Percentiles rank a stretch among this genome's conserved stretches.
Conservation (phyloP, 1,140 invertebrate genomes). For the Drosophila ananassae region DNA sequence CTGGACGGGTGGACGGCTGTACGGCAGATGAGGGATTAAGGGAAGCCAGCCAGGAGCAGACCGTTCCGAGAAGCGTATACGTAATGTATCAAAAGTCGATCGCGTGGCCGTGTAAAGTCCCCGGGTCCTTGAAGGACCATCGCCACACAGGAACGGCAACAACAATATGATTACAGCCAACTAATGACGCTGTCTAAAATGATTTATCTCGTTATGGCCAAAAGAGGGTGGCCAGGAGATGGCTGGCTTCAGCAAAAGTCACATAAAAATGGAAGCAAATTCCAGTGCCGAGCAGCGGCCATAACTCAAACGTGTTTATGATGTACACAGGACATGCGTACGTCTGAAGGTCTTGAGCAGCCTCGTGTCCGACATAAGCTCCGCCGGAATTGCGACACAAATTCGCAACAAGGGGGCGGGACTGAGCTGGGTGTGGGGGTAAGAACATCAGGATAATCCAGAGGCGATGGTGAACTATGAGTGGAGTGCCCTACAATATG, state of each 20-base stretch:
- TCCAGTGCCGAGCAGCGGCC: slow-evolving; percentile 24
- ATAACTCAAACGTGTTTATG: slow-evolving; percentile 80
- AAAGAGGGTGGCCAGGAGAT: not conserved
- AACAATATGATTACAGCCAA: slow-evolving; percentile 78
- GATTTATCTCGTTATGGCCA: slow-evolving; percentile 80
- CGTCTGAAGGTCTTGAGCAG: not conserved
- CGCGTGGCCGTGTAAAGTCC: slow-evolving; percentile 26
- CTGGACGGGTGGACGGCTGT: too few species aligned
- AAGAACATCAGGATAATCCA: slow-evolving; percentile 4
- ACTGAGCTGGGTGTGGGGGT: too few species aligned
- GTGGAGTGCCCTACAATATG: slow-evolving; percentile 19
- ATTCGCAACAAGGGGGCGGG: slow-evolving; percentile 10
- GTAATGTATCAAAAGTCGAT: slow-evolving; percentile 69
- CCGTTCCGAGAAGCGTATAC: slow-evolving; percentile 44
- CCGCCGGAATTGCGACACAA: slow-evolving; percentile 38
- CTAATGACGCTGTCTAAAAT: slow-evolving; percentile 83
- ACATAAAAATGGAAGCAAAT: slow-evolving; percentile 55
- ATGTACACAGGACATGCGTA: slow-evolving; percentile 56
- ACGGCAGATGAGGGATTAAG: not conserved
- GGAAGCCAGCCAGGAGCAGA: not conserved
- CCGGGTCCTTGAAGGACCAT: slow-evolving; percentile 9
- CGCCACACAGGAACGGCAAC: slow-evolving; percentile 23
- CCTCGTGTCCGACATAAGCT: slow-evolving; percentile 18
- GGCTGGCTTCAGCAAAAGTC: slow-evolving; percentile 55
- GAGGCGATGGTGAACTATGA: slow-evolving; percentile 22